Evolutionary conservation across 2,797 vertebrate genomes (phyloP), one percentile per base, ranked within the genome.

Genomic region (Merluccius polli): DNA sequence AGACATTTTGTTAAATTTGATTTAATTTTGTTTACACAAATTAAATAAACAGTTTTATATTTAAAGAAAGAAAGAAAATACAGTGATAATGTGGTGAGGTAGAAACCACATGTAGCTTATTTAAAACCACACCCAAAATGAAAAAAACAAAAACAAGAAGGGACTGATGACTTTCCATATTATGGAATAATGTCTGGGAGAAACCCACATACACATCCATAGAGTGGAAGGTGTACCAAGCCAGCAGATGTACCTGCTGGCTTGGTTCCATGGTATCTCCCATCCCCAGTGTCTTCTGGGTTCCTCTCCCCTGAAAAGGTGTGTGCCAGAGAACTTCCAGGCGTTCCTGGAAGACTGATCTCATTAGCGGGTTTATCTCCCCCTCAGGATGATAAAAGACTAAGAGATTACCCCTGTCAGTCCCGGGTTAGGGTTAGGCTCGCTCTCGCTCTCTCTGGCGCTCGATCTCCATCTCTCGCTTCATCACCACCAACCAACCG

Each of bases 281-380:
- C 9, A 67, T 31, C 65, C 65, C 18, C 4, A 16, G 30, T 32
- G 67, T 65, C 10, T 65, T 27, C 59, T 29, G 4, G 24, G 59
- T 29, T 65, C 59, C 59, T 52, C 52, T 8, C 24, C 59, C 59
- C 59, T 65, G 59, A 27, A 21, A 52, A 65, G 67, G 11, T 69
- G 67, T 13, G 31, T 69, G 67, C 30, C 67, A 69, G 30, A 18
- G 15, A 32, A 32, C 15, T 21, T 30, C 30, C 4, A 6, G 31
- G 67, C 16, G 10, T 69, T 18, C 30, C 29, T 69, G 67, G 15
- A 31, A 69, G 67, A 69, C 29, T 69, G 13, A 69, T 69, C 67
- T 30, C 67, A 69, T 69, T 69, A 69, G 24, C 31, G 67, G 67
- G 31, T 30, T 69, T 69, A 69, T 69, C 13, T 69, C 67, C 21